Conservation (phyloP, 1,140 invertebrate genomes). For the Bradynema listronoti region DNA sequence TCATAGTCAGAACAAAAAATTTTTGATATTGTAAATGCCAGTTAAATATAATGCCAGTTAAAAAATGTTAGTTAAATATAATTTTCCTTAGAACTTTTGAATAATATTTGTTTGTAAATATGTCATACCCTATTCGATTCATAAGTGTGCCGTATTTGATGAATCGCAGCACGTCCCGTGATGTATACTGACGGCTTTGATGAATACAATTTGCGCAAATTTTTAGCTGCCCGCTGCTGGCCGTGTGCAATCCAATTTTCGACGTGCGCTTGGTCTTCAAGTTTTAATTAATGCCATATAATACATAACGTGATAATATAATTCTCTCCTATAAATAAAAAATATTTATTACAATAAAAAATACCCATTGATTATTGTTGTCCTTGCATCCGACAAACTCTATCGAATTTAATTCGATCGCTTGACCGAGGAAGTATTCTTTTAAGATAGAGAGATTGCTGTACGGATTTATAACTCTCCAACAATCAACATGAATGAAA, state of each 20-base stretch:
- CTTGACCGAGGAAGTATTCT: constrained; percentile 37
- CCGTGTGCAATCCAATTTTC: constrained; percentile 31
- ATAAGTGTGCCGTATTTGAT: constrained; percentile 32
- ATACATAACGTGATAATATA: not conserved
- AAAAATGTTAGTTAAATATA: too few species aligned
- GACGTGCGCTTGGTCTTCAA: constrained; percentile 32
- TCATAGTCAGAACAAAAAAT: too few species aligned
- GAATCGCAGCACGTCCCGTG: constrained; percentile 26
- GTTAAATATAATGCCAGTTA: too few species aligned
- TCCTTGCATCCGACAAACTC: constrained; percentile 24
- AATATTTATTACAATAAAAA: not conserved
- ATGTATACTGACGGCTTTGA: constrained; percentile 38
- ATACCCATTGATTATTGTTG: constrained; percentile 1
- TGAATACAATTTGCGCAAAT: constrained; percentile 20
- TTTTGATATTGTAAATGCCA: too few species aligned
- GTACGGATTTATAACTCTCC: constrained; percentile 33
- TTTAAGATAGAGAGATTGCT: constrained; percentile 3
- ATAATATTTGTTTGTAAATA: too few species aligned
- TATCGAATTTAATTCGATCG: constrained; percentile 22
- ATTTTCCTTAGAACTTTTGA: too few species aligned
- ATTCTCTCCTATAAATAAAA: not conserved
- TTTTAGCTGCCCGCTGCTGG: constrained; percentile 23
- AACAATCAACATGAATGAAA: constrained; percentile 18
- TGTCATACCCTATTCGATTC: constrained; percentile 32
- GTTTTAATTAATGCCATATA: not conserved